A percentile compares a stretch with the other conserved stretches of the same genome.
Evolutionary conservation across 2,113 vertebrate species (phyloP).

Genomic region (Brienomyrus longianalis): DNA sequence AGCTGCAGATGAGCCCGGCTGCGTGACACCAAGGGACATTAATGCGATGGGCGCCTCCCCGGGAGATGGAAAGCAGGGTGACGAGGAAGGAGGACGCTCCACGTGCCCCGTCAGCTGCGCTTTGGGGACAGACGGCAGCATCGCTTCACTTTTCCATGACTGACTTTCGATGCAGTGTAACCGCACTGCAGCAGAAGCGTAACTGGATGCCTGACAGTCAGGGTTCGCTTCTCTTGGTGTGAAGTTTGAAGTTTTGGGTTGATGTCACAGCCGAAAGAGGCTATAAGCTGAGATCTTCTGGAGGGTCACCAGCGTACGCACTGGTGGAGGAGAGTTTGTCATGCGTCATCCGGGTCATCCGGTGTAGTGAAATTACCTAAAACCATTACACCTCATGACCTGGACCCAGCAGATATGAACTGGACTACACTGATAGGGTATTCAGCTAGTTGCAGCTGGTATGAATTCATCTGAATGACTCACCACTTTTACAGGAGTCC

Average conservation of each 20-base stretch:
- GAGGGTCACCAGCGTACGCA: neutral
- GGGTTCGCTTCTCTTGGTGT: neutral
- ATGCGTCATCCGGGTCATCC: neutral
- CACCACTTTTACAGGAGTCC: neutral
- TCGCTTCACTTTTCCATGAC: neutral
- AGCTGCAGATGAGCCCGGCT: slow-evolving; percentile 53
- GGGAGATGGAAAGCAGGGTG: neutral
- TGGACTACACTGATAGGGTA: neutral
- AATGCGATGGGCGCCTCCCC: neutral
- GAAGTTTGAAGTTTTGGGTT: neutral
- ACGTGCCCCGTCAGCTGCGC: neutral
- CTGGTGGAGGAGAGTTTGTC: neutral
- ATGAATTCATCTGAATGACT: neutral
- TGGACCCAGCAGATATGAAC: neutral
- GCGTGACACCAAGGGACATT: slow-evolving; percentile 47
- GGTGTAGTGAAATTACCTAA: neutral
- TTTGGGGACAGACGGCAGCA: neutral
- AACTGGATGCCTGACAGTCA: neutral
- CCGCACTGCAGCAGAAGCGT: neutral
- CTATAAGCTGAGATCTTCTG: neutral
- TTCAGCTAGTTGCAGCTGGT: neutral
- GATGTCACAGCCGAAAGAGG: neutral
- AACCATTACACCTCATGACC: neutral
- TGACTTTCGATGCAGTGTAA: neutral
- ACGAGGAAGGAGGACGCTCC: neutral